These are phyloP conservation scores for Leptinotarsa lineolata DNA, from an alignment of 1,140 invertebrate genomes.

Conservation along the genomic window DNA sequence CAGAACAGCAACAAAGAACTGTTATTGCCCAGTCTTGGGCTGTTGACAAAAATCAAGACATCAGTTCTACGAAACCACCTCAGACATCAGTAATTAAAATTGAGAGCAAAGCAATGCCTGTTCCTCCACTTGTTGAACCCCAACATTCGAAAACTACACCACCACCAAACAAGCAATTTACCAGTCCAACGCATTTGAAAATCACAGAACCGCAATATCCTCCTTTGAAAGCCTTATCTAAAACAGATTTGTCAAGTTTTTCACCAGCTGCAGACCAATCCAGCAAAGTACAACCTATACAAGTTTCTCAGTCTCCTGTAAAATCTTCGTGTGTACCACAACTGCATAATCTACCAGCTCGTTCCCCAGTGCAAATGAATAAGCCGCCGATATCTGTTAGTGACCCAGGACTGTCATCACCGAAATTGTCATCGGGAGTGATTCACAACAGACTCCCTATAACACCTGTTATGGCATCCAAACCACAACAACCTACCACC, in stretches of 20 bases:
- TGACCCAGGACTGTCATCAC: conserved; percentile 27
- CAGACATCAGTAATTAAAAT: conserved; percentile 26
- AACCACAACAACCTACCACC: conserved; percentile 60
- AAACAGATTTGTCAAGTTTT: conserved; percentile 2
- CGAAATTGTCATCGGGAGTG: conserved; percentile 37
- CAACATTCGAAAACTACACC: conserved; percentile 1
- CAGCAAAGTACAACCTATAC: background rate
- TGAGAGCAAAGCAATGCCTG: background rate
- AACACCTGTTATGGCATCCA: conserved; percentile 61
- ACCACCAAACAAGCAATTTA: background rate
- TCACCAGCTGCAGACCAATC: background rate
- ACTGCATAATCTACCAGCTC: conserved; percentile 43
- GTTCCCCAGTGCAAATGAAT: conserved; percentile 40
- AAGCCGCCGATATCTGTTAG: conserved; percentile 19
- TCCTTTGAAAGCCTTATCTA: conserved; percentile 19
- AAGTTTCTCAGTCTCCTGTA: background rate
- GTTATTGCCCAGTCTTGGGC: conserved; percentile 61
- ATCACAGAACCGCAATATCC: conserved; percentile 30
- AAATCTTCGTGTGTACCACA: conserved; percentile 29
- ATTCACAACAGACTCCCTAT: conserved; percentile 56
- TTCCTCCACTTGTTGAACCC: background rate
- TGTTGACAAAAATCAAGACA: conserved; percentile 40
- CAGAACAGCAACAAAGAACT: conserved; percentile 39
- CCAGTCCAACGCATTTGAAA: conserved; percentile 21
- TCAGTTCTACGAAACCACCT: background rate